Percentiles rank a stretch among this genome's conserved stretches.
Conservation (phyloP, 2,888 invertebrate species). For the Ennomos quercinarius region DNA sequence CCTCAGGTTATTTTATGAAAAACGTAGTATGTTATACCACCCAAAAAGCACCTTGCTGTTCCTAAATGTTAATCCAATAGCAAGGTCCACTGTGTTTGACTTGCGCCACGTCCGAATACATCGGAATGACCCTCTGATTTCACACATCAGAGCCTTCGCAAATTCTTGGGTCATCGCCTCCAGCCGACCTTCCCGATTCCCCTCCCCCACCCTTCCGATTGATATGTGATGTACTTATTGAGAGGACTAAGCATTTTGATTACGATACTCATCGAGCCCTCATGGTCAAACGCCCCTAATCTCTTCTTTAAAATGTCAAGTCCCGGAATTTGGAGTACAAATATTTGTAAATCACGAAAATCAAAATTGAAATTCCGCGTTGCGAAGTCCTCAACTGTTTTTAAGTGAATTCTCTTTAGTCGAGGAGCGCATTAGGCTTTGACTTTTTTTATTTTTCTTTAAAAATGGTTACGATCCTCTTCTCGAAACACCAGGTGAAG, state of each 20-base stretch:
- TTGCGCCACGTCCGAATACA: conserved; percentile 23
- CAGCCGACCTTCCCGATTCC: conserved; percentile 13
- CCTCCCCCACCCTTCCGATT: conserved; percentile 15
- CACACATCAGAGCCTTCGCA: conserved; percentile 34
- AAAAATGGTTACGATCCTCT: conserved; percentile 6
- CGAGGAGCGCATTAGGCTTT: not conserved
- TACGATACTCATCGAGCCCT: conserved; percentile 13
- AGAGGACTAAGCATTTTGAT: conserved; percentile 30
- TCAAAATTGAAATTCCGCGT: conserved; percentile 9
- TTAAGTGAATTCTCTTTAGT: too few species aligned
- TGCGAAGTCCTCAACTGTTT: not conserved
- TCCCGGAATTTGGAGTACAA: not conserved
- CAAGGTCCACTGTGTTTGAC: conserved; percentile 18
- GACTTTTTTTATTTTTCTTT: conserved; percentile 13
- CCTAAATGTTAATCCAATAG: conserved; percentile 7
- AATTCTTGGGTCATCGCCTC: conserved; percentile 34
- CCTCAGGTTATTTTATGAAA: too few species aligned
- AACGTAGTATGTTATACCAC: not conserved
- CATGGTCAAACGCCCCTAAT: conserved; percentile 25
- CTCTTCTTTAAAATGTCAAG: not conserved
- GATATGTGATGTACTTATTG: conserved; percentile 35
- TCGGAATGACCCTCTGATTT: conserved; percentile 31
- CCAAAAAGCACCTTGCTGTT: conserved; percentile 13
- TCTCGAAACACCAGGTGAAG: conserved; percentile 20
- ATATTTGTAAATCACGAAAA: not conserved